Evolutionary conservation across 2,888 invertebrate genomes (phyloP).

Genomic region (Nymphalis polychloros): DNA sequence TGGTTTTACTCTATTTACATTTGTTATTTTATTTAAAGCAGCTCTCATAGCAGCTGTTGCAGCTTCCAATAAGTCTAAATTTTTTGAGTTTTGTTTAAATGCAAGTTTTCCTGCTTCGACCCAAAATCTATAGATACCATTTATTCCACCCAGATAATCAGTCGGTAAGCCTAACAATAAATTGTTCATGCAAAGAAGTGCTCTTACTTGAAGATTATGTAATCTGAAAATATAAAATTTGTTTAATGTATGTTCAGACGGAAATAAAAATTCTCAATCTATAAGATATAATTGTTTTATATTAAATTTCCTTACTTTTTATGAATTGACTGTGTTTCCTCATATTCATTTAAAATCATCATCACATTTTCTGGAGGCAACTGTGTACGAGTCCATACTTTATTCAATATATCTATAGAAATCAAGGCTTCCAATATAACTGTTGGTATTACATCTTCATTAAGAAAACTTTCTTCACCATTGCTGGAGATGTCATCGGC

Average conservation of each 20-base stretch:
- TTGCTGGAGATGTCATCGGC: slow-evolving; percentile 72
- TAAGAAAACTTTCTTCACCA: slow-evolving; percentile 60
- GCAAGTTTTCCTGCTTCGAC: slow-evolving; percentile 84
- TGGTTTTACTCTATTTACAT: slow-evolving; percentile 58
- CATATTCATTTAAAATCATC: slow-evolving; percentile 77
- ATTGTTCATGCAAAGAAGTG: slow-evolving; percentile 87
- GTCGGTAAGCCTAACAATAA: slow-evolving; percentile 83
- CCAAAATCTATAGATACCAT: slow-evolving; percentile 84
- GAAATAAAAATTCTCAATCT: too few species aligned
- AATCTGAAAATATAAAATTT: slow-evolving; percentile 61
- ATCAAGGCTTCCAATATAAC: slow-evolving; percentile 84
- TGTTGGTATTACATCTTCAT: slow-evolving; percentile 77
- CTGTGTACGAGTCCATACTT: slow-evolving; percentile 80
- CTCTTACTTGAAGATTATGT: slow-evolving; percentile 82
- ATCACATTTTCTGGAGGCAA: slow-evolving; percentile 80
- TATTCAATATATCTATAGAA: slow-evolving; percentile 81
- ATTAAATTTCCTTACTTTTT: slow-evolving; percentile 68
- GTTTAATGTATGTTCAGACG: too few species aligned
- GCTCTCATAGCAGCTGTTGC: slow-evolving; percentile 88
- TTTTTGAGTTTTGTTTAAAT: slow-evolving; percentile 78
- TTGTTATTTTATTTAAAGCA: slow-evolving; percentile 85
- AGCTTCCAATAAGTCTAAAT: slow-evolving; percentile 83
- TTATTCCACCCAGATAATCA: slow-evolving; percentile 84
- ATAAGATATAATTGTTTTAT: too few species aligned
- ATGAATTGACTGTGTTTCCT: slow-evolving; percentile 69